Base-by-base conservation (phyloP, 1,140 invertebrate species). In the Steinernema feltiae region DNA sequence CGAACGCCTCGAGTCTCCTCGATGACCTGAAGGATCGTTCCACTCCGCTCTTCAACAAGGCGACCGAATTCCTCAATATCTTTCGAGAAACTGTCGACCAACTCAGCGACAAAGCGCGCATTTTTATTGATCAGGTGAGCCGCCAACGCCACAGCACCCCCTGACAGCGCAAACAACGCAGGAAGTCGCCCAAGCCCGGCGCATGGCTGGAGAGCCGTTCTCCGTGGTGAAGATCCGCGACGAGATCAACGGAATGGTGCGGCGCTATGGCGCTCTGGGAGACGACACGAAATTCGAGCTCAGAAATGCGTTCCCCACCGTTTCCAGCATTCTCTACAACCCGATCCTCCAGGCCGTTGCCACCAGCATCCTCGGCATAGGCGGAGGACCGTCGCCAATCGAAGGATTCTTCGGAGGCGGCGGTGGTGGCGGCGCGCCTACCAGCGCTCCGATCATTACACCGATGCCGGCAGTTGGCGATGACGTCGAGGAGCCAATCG, bases 11-110 rank as follows among this genome's bases (percentile, higher is more conserved):
- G 53, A 21, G 24, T 27, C 53, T 63, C 24, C 53, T 63, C 24
- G 53, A 63, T 27, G 53, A 63, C 24, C 53, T 63, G 15, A 63
- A 63, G 24, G 24, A 12, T 12, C 53, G 53, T 3, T 63, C 53
- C 12, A n/a, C 24, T n/a, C 53, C 53, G 53, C 53, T 63, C 15
- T 63, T 63, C 53, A 63, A 63, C 53, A 63, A 63, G 24, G 53
- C 15, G 2, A 17, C 53, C 3, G 53, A 63, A 27, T 63, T n/a
- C 24, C 24, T 63, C 15, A 63, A 63, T 21, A 63, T 63, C 24
- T 63, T 63, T 21, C 53, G 53, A 3, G 53, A 63, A 7, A 63
- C 53, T 7, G 3, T 63, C 3, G 53, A 63, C 24, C 2, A 27
- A 63, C 53, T 63, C 7, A 63, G 53, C 53, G 24, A 63, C 15